Base-by-base conservation (phyloP, 2,113 vertebrate species). In the Notechis scutatus region DNA sequence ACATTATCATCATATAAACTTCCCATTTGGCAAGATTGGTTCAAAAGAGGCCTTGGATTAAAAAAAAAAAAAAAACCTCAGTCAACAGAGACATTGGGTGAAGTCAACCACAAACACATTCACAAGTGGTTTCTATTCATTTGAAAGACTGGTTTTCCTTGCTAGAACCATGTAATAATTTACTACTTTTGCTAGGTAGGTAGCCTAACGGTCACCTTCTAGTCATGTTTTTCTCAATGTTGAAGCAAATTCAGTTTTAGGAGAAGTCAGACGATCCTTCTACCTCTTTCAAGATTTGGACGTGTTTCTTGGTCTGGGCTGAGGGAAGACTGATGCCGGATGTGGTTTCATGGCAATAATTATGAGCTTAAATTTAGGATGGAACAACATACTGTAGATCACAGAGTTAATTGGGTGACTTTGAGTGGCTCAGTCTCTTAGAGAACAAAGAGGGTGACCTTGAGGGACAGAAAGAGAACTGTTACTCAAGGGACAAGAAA, bases 1-100 rank as follows among this genome's bases (percentile, higher is more conserved):
- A 96, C 57, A 81, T 45, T 8, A 10, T 93, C 89, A 94, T 95
- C 54, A 42, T 69, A 87, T 59, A 95, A 96, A 92, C 1, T 94
- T 94, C 20, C 15, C 93, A 39, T 91, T 93, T 94, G 61, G 47
- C 61, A 93, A 23, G n/a, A 52, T 93, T 42, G 81, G 91, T 87
- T 88, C 91, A 26, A 69, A 96, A 93, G 29, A 92, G 14, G 1
- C 0, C n/a, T 94, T 90, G n/a, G 42, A 55, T 56, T 91, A 91
- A 89, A 94, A 95, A 95, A 61, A n/a, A n/a, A n/a, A n/a, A 69
- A n/a, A 2, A 61, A 12, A 4, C 61, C 52, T 5, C 89, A 59
- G 24, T 3, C 23, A 91, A 55, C 74, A 89, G 94, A 94, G 87
- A 39, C 34, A 61, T 24, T 39, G 55, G 69, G 88, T 34, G 45